Conservation (phyloP, 2,113 vertebrate genomes). For the Hiodon tergisus region DNA sequence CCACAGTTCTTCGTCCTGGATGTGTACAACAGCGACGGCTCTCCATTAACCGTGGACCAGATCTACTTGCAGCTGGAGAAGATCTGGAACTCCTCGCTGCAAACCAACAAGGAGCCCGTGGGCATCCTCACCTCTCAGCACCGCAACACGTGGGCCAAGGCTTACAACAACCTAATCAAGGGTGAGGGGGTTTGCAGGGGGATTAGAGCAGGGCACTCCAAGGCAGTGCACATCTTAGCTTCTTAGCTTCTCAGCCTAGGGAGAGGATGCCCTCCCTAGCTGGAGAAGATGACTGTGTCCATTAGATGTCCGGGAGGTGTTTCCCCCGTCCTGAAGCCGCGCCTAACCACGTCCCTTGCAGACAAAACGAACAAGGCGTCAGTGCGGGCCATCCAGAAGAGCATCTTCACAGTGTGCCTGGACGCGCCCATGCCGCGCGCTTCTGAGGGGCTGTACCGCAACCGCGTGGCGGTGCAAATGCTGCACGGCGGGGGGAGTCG, state of each 20-base stretch:
- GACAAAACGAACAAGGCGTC: slow-evolving; percentile 86
- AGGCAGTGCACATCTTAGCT: neutral
- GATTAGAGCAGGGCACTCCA: neutral
- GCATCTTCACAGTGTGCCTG: slow-evolving; percentile 86
- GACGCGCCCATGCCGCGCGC: slow-evolving; percentile 71
- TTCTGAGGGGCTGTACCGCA: slow-evolving; percentile 66
- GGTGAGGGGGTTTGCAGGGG: slow-evolving; percentile 52
- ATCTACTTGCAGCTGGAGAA: slow-evolving; percentile 83
- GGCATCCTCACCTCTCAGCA: slow-evolving; percentile 91
- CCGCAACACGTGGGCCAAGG: slow-evolving; percentile 84
- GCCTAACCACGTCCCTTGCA: slow-evolving; percentile 32
- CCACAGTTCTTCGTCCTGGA: slow-evolving; percentile 84
- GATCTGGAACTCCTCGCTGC: slow-evolving; percentile 78
- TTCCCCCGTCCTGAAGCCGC: no score
- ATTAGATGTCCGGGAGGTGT: no score
- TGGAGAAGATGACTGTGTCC: neutral
- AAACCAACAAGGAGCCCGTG: slow-evolving; percentile 75
- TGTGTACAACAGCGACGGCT: slow-evolving; percentile 81
- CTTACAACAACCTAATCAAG: slow-evolving; percentile 79
- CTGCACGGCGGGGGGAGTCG: slow-evolving; percentile 82
- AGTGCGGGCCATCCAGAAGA: slow-evolving; percentile 77
- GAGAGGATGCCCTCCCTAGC: neutral
- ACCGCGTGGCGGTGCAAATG: slow-evolving; percentile 81
- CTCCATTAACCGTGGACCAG: slow-evolving; percentile 76
- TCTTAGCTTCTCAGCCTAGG: neutral